Evolutionary conservation across 2,888 invertebrate genomes (phyloP).

Genomic region (Ormyrus pomaceus): DNA sequence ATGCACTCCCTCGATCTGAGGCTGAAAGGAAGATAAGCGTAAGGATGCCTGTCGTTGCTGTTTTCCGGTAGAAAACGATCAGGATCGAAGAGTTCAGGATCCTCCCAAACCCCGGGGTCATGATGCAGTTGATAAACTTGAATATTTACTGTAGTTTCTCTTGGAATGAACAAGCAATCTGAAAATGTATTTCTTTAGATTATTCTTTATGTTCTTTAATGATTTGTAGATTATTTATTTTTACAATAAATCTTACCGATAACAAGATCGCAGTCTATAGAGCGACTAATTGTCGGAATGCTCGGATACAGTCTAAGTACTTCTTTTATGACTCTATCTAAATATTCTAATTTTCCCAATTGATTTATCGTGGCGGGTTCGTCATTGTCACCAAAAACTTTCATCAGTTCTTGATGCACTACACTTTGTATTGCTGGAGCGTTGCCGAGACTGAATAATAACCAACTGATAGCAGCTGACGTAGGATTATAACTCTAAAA

Average conservation of each 20-base stretch:
- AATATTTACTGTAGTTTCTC: constrained; percentile 71
- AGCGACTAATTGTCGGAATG: constrained; percentile 77
- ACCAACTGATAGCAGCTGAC: constrained; percentile 77
- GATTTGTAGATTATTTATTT: not conserved
- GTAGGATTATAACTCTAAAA: constrained; percentile 77
- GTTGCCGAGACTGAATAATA: constrained; percentile 76
- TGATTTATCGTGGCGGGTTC: constrained; percentile 67
- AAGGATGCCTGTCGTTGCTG: constrained; percentile 64
- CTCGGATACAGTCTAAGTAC: constrained; percentile 78
- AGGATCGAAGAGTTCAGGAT: constrained; percentile 76
- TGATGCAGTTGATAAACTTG: constrained; percentile 76
- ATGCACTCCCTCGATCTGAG: constrained; percentile 70
- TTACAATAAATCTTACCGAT: constrained; percentile 68
- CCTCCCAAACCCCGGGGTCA: constrained; percentile 75
- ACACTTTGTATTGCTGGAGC: constrained; percentile 76
- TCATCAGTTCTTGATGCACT: constrained; percentile 73
- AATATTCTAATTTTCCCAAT: constrained; percentile 75
- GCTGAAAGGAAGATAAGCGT: constrained; percentile 70
- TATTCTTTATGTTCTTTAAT: not conserved
- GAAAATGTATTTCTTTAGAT: constrained; percentile 37
- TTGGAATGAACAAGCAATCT: constrained; percentile 74
- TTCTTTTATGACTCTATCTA: constrained; percentile 80
- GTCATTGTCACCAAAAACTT: constrained; percentile 70
- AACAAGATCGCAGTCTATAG: constrained; percentile 74
- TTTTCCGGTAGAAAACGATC: constrained; percentile 75